A percentile compares a stretch with the other conserved stretches of the same genome.
Conservation (phyloP, 1,140 invertebrate species). For the Pantala flavescens region DNA sequence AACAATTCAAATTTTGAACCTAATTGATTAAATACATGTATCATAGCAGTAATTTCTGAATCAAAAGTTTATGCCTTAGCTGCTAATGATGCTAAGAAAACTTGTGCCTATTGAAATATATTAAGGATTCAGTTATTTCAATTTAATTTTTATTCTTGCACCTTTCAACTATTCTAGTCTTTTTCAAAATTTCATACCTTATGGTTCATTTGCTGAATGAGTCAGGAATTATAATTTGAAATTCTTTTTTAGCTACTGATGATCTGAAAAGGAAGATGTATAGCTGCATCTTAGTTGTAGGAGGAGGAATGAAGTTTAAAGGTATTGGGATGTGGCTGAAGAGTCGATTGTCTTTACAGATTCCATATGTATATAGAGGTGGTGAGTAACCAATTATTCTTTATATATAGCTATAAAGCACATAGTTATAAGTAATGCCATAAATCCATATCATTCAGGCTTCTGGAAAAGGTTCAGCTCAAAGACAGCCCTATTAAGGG, state of each 20-base stretch:
- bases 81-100: no score
- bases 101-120: no score
- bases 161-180: no score
- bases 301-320: slow-evolving; percentile 78
- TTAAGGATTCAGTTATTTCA: no score
- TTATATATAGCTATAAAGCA: slow-evolving; percentile 17
- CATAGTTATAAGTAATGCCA: not conserved
- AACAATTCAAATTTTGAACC: not conserved
- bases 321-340: slow-evolving; percentile 82
- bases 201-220: not conserved
- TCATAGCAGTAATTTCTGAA: not conserved
- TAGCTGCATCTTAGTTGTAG: slow-evolving; percentile 81
- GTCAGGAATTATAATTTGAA: slow-evolving; percentile 14
- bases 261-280: slow-evolving; percentile 93
- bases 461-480: not conserved
- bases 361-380: slow-evolving; percentile 63
- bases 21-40: slow-evolving; percentile 14
- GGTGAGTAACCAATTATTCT: slow-evolving; percentile 35
- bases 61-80: slow-evolving; percentile 12
- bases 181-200: no score
- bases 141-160: no score
- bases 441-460: not conserved
- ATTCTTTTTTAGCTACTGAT: slow-evolving; percentile 47
- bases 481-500: not conserved
- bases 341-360: slow-evolving; percentile 71